Conservation (phyloP, 1,140 invertebrate species). For the Bicyclus anynana region DNA sequence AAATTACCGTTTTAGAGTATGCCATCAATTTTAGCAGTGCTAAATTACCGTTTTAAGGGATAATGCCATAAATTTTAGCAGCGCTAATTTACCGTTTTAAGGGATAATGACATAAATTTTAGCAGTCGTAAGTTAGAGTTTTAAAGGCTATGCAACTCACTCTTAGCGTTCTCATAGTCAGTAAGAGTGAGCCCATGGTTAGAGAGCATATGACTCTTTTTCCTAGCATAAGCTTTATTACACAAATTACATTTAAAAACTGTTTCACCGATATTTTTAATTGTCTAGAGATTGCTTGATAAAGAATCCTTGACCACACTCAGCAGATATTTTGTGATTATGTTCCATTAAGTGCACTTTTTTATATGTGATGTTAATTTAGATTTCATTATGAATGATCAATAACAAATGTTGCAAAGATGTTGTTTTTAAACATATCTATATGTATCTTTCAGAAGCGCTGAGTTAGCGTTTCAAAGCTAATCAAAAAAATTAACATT, state of each 20-base stretch:
- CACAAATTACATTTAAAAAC: conserved; percentile 63
- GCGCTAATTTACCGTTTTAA: too few relatives aligned
- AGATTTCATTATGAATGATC: conserved; percentile 53
- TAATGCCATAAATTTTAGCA: too few relatives aligned
- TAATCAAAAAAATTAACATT: too few relatives aligned
- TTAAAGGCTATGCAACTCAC: conserved; percentile 4
- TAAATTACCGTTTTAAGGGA: too few relatives aligned
- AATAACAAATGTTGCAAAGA: conserved; percentile 64
- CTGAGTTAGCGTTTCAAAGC: too few relatives aligned
- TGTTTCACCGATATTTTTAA: conserved; percentile 53
- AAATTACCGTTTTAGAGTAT: too few relatives aligned
- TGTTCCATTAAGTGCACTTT: conserved; percentile 64
- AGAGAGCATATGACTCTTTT: conserved; percentile 66
- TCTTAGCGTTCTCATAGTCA: conserved; percentile 41
- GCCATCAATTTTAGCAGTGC: too few relatives aligned
- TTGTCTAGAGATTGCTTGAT: conserved; percentile 53
- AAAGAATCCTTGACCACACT: conserved; percentile 58
- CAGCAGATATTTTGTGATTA: conserved; percentile 52
- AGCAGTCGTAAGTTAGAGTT: too few relatives aligned
- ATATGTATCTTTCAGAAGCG: too few relatives aligned
- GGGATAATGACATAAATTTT: too few relatives aligned
- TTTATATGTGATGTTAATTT: conserved; percentile 62
- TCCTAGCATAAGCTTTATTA: conserved; percentile 73
- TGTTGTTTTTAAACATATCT: conserved; percentile 58
- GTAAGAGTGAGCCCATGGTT: conserved; percentile 57